Evolutionary conservation across 64 coral and sea anemone species (phyloP).

Genomic region (Stichodactyla mertensii): DNA sequence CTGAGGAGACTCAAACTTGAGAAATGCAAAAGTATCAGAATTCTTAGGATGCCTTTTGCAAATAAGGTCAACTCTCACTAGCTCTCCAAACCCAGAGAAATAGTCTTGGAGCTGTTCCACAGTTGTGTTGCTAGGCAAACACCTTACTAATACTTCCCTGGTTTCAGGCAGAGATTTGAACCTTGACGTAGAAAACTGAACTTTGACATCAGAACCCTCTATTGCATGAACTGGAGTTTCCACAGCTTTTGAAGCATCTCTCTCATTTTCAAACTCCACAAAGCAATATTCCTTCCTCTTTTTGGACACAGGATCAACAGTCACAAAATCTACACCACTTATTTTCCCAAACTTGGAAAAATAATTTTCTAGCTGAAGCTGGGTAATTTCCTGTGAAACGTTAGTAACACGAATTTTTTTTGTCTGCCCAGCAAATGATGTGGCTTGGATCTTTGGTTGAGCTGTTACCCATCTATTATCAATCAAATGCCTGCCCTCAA

Average conservation of each 20-base stretch:
- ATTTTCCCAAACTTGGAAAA: background rate
- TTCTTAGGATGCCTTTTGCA: conserved; percentile 7
- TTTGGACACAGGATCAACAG: conserved; percentile 5
- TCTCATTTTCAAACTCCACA: background rate
- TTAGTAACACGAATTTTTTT: conserved; percentile 4
- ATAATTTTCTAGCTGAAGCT: background rate
- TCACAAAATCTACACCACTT: background rate
- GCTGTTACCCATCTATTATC: background rate
- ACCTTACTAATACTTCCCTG: conserved; percentile 15
- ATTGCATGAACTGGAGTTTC: background rate
- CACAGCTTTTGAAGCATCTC: conserved; percentile 15
- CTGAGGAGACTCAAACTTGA: background rate
- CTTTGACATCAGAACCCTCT: background rate
- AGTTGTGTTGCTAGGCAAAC: background rate
- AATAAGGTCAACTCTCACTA: conserved; percentile 3
- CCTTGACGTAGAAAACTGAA: conserved; percentile 22
- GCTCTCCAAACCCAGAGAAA: conserved; percentile 7
- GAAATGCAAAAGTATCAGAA: conserved; percentile 12
- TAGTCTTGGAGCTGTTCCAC: conserved; percentile 14
- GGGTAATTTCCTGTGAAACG: conserved; percentile 18
- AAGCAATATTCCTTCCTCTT: conserved; percentile 24
- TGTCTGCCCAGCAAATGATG: background rate
- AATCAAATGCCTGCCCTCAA: background rate
- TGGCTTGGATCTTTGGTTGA: background rate
- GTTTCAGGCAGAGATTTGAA: background rate